Base-by-base conservation (phyloP, 2,888 invertebrate genomes). In the Busseola fusca region DNA sequence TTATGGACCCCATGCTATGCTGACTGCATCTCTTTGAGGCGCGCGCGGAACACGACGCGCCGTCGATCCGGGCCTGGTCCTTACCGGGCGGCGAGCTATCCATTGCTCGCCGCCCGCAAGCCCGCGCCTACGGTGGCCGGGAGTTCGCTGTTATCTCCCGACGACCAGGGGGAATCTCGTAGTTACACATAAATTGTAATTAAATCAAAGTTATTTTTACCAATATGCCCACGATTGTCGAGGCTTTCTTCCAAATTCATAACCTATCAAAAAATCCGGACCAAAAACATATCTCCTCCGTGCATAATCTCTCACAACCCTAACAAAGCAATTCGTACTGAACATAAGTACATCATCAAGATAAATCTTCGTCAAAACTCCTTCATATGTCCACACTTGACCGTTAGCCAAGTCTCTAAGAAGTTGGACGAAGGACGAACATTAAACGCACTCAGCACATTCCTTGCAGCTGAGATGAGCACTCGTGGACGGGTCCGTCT, bases 401-500 rank as follows among this genome's bases (percentile, higher is more conserved):
- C 83, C 84, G 52, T 64, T 78, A 57, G 62, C 54, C 73, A 73
- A 62, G 70, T 67, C 57, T 68, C n/a, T 9, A 69, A 76, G 76
- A 69, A 67, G 34, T 67, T 62, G 69, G 76, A 64, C 74, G 63
- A 48, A 73, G 69, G 76, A 64, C 74, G 63, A 48, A 73, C 76
- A 83, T 83, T 74, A 84, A 83, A 76, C 74, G 56, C 82, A 84
- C 64, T 65, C 79, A 69, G 59, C 60, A 73, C 75, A 70, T 72
- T 77, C 50, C n/a, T 14, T 69, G 64, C 70, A 58, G 62, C 25
- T 62, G 56, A 59, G 58, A 75, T 78, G 60, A 65, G 37, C 64
- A 64, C 68, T 71, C 60, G 14, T 63, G 45, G 56, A 71, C 74
- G 64, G 76, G 74, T 79, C 40, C 21, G 76, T 81, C 89, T 89